Evolutionary conservation across 2,797 vertebrate genomes (phyloP).

Genomic region (Premnoplex brunnescens): DNA sequence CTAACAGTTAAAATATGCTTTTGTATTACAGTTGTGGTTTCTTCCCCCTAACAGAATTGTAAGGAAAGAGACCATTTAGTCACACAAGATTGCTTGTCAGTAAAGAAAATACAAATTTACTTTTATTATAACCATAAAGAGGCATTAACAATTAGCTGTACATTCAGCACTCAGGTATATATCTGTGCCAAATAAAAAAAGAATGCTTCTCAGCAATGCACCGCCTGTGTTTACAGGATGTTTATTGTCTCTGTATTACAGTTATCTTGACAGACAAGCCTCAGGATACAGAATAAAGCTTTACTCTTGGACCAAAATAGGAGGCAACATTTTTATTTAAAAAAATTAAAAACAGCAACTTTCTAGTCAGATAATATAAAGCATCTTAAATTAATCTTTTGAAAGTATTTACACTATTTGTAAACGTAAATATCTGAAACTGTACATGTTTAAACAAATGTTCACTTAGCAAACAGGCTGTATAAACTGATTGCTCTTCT

Average conservation of each 20-base stretch:
- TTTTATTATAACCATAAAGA: constrained; percentile 48
- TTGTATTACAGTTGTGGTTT: background rate
- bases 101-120: constrained; percentile 55
- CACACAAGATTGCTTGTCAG: background rate
- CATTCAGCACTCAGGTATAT: background rate
- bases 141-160: constrained; percentile 33
- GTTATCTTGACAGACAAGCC: constrained; percentile 46
- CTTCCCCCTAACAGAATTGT: background rate
- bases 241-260: constrained; percentile 36
- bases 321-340: constrained; percentile 74
- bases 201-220: background rate
- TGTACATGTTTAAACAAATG: constrained; percentile 79
- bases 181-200: constrained; percentile 31
- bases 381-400: constrained; percentile 80
- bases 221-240: constrained; percentile 8
- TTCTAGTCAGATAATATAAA: constrained; percentile 81
- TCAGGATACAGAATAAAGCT: constrained; percentile 57
- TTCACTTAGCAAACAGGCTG: constrained; percentile 65
- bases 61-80: background rate
- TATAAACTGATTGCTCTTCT: constrained; percentile 49
- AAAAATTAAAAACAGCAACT: constrained; percentile 77
- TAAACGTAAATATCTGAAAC: constrained; percentile 76
- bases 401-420: constrained; percentile 79
- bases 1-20: background rate
- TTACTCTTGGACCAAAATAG: constrained; percentile 62